Conservation (phyloP, 1,140 invertebrate species). For the Lerema accius region DNA sequence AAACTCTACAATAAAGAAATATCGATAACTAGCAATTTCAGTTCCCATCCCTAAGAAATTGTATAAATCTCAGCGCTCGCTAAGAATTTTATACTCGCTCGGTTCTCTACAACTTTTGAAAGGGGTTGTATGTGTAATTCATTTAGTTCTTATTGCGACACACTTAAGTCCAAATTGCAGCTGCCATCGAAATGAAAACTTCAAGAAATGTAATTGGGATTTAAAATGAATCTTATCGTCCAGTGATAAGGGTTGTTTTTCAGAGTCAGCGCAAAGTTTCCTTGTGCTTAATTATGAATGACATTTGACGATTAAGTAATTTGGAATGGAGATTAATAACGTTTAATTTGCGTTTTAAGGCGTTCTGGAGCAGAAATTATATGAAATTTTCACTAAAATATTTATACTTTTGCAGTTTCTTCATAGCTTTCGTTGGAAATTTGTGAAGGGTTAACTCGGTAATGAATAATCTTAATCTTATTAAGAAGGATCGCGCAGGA, state of each 20-base stretch:
- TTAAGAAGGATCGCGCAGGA: too few species aligned
- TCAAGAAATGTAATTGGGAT: conserved; percentile 12
- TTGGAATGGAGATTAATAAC: conserved; percentile 1
- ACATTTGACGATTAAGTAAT: conserved; percentile 30
- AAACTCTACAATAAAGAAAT: too few species aligned
- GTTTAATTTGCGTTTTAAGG: conserved; percentile 1
- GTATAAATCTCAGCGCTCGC: conserved; percentile 49
- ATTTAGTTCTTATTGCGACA: conserved; percentile 40
- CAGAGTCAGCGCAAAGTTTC: background rate
- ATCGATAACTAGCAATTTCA: conserved; percentile 15
- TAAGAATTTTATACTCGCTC: conserved; percentile 52
- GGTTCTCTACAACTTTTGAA: conserved; percentile 46
- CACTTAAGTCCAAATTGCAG: conserved; percentile 37
- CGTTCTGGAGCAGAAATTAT: background rate
- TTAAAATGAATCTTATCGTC: conserved; percentile 24
- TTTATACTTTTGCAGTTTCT: background rate
- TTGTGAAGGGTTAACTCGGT: background rate
- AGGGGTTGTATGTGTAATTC: conserved; percentile 47
- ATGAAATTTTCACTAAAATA: conserved; percentile 1
- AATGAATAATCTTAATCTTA: too few species aligned
- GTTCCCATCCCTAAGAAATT: conserved; percentile 41
- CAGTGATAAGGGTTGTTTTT: conserved; percentile 16
- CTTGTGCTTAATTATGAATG: conserved; percentile 29
- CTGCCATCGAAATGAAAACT: conserved; percentile 9
- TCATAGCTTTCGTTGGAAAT: background rate